Percentiles rank a stretch among this genome's conserved stretches.
Evolutionary conservation across 1,140 invertebrate species (phyloP).

Genomic region (Archegozetes longisetosus): DNA sequence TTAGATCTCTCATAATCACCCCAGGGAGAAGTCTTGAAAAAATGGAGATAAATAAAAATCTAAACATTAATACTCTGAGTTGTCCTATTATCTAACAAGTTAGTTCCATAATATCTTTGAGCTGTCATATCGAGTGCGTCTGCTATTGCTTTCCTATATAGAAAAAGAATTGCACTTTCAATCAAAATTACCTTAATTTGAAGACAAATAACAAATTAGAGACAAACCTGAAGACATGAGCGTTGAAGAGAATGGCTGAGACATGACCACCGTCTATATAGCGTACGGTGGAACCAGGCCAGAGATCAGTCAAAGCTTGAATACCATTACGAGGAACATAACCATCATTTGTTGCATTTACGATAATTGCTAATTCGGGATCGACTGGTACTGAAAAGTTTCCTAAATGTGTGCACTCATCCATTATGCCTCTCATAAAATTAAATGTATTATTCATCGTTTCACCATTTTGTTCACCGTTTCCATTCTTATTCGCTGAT

Average conservation of each 20-base stretch:
- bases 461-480: not conserved
- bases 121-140: not conserved
- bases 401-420: constrained; percentile 89
- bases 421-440: constrained; percentile 97
- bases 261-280: constrained; percentile 81
- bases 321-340: constrained; percentile 77
- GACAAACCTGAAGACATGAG: constrained; percentile 73
- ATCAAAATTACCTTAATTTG: too few relatives aligned
- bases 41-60: too few relatives aligned
- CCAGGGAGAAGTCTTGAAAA: too few relatives aligned
- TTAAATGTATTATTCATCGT: constrained; percentile 47
- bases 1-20: too few relatives aligned
- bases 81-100: not conserved
- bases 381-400: constrained; percentile 54
- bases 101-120: not conserved
- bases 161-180: too few relatives aligned
- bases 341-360: constrained; percentile 50
- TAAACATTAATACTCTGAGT: not conserved
- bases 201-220: too few relatives aligned
- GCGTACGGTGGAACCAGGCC: constrained; percentile 75
- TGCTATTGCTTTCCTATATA: not conserved
- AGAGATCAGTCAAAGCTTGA: constrained; percentile 62
- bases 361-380: constrained; percentile 25
- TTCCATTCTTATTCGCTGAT: not conserved
- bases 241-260: constrained; percentile 67